phyloP scores from a whole-genome alignment of 2,888 invertebrate species.

The Ctena decussata region DNA sequence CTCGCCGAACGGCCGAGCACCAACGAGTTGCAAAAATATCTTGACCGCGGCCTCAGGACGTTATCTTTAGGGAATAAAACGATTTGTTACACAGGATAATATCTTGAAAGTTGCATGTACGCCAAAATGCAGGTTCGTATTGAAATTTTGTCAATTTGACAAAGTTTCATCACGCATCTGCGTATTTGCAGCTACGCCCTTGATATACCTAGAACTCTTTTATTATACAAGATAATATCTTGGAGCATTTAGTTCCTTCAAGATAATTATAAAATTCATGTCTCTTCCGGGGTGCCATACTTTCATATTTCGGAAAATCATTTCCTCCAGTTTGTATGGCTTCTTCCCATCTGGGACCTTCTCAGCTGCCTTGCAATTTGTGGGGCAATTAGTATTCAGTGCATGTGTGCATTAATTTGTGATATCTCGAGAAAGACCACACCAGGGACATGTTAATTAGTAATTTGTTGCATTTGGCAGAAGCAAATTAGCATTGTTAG shows the following conservation, averaged over 20 bases:
- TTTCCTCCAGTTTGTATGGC: background rate
- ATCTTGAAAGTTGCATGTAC: no score
- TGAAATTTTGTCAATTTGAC: no score
- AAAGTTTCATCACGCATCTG: background rate
- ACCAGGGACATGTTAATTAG: background rate
- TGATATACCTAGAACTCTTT: background rate
- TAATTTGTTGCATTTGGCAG: background rate
- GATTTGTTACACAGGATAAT: no score
- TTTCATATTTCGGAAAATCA: background rate
- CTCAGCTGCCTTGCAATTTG: background rate
- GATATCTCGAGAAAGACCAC: background rate
- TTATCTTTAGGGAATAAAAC: no score
- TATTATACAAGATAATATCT: background rate
- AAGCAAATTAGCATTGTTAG: background rate
- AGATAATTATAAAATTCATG: background rate
- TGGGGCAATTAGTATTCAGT: background rate
- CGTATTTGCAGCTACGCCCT: background rate
- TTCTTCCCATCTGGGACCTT: background rate
- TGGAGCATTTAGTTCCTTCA: background rate
- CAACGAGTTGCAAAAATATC: no score
- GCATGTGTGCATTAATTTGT: background rate
- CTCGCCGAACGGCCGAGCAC: no score
- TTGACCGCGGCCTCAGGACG: no score
- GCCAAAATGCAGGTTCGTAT: no score
- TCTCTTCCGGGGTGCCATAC: no score